These are phyloP conservation scores for Larimichthys crocea DNA, from an alignment of 2,113 vertebrate genomes.

Conservation along the genomic window DNA sequence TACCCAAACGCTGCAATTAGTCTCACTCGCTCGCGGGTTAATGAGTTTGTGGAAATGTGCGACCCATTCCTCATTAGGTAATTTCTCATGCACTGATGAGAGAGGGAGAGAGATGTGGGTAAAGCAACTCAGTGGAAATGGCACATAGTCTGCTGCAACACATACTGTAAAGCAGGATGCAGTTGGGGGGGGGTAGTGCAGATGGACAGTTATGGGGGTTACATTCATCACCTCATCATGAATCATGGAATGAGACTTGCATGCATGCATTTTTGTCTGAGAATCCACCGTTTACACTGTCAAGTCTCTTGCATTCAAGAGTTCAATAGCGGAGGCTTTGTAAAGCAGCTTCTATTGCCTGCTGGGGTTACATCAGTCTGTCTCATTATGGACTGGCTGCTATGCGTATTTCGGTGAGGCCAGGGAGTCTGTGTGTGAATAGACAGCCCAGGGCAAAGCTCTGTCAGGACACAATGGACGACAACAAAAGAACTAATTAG, in stretches of 20 bases:
- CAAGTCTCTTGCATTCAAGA: background rate
- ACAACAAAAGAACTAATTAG: conserved; percentile 91
- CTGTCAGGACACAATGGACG: conserved; percentile 76
- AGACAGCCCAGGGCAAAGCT: conserved; percentile 72
- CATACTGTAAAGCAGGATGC: conserved; percentile 56
- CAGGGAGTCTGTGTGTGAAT: conserved; percentile 71
- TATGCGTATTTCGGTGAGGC: conserved; percentile 42
- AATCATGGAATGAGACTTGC: background rate
- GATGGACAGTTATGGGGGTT: background rate
- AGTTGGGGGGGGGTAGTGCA: background rate
- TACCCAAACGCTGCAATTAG: conserved; percentile 99
- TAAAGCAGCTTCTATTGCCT: conserved; percentile 22
- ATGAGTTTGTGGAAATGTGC: conserved; percentile 99
- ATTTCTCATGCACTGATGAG: conserved; percentile 99
- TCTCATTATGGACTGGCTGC: conserved; percentile 60
- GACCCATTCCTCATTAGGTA: conserved; percentile 98
- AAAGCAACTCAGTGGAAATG: conserved; percentile 62
- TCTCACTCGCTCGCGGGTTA: conserved; percentile 98
- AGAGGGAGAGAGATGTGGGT: conserved; percentile 82
- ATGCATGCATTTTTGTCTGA: background rate
- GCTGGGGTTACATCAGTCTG: conserved; percentile 33
- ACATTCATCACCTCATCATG: conserved; percentile 5
- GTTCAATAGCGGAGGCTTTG: background rate
- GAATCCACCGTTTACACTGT: background rate
- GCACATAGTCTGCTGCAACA: conserved; percentile 45